A percentile compares a stretch with the other conserved stretches of the same genome.
Evolutionary conservation across 2,113 vertebrate genomes (phyloP).

Genomic region (Cavia porcellus): DNA sequence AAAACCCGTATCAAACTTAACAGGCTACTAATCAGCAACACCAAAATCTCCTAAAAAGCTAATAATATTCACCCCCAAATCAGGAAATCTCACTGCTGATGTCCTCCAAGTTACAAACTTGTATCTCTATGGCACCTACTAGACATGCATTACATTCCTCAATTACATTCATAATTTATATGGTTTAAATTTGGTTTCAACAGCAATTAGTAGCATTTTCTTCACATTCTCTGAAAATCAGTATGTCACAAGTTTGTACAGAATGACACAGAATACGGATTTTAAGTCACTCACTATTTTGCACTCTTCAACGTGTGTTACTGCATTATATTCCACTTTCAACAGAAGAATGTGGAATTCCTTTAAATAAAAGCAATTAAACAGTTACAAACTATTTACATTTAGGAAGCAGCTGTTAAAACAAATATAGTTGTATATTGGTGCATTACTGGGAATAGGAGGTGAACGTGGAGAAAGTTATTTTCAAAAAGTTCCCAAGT

Average conservation of each 20-base stretch:
- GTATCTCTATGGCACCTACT: neutral
- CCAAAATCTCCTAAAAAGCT: conserved; percentile 22
- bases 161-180: conserved; percentile 38
- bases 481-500: conserved; percentile 51
- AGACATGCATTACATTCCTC: conserved; percentile 37
- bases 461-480: neutral
- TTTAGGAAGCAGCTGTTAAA: conserved; percentile 49
- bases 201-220: neutral
- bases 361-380: conserved; percentile 42
- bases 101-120: conserved; percentile 51
- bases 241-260: neutral
- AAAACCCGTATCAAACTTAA: neutral
- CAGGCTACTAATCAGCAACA: conserved; percentile 38
- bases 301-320: neutral
- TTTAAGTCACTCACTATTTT: neutral
- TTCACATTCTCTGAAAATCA: conserved; percentile 50
- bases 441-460: neutral
- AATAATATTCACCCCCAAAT: conserved; percentile 11
- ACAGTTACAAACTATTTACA: conserved; percentile 43
- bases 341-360: conserved; percentile 40
- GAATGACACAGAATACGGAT: neutral
- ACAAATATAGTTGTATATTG: conserved; percentile 32
- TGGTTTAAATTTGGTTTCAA: conserved; percentile 13
- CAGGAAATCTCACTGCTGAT: neutral
- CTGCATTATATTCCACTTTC: neutral